phyloP scores from a whole-genome alignment of 2,888 invertebrate genomes.

The Drosophila histrio region DNA sequence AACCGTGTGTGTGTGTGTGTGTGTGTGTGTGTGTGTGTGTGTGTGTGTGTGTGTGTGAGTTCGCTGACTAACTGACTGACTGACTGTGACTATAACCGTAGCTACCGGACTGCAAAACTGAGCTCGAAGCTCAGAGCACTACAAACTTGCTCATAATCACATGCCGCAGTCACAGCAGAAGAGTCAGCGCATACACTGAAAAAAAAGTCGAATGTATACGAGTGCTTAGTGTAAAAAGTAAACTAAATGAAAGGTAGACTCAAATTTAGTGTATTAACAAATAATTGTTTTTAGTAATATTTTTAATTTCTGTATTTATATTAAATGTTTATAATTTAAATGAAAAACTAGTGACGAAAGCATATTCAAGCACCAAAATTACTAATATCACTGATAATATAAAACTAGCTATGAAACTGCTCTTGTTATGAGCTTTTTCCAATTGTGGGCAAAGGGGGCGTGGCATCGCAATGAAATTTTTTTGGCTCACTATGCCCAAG shows the following conservation, averaged over 20 bases:
- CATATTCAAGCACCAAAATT: too few species aligned
- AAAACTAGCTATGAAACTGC: too few species aligned
- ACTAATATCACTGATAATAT: too few species aligned
- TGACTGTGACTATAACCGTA: constrained; percentile 42
- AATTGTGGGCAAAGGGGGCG: too few species aligned
- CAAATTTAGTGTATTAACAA: background rate
- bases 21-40: constrained; percentile 18
- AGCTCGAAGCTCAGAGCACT: constrained; percentile 26
- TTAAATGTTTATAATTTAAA: too few species aligned
- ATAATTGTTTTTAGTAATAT: too few species aligned
- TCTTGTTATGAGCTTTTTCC: too few species aligned
- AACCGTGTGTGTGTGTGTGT: constrained; percentile 12
- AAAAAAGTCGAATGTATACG: background rate
- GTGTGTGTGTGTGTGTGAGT: constrained; percentile 55
- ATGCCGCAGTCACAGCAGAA: constrained; percentile 25
- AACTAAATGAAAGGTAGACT: background rate
- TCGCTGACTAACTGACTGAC: constrained; percentile 68
- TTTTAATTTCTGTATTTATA: too few species aligned
- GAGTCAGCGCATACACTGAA: constrained; percentile 20
- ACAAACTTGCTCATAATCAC: constrained; percentile 50
- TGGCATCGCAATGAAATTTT: too few species aligned
- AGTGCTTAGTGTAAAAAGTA: background rate
- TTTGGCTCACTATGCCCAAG: too few species aligned
- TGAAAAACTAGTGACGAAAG: too few species aligned
- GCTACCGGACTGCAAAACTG: constrained; percentile 34